Conservation (phyloP, 2,888 invertebrate species). For the Neoaliturus tenellus region DNA sequence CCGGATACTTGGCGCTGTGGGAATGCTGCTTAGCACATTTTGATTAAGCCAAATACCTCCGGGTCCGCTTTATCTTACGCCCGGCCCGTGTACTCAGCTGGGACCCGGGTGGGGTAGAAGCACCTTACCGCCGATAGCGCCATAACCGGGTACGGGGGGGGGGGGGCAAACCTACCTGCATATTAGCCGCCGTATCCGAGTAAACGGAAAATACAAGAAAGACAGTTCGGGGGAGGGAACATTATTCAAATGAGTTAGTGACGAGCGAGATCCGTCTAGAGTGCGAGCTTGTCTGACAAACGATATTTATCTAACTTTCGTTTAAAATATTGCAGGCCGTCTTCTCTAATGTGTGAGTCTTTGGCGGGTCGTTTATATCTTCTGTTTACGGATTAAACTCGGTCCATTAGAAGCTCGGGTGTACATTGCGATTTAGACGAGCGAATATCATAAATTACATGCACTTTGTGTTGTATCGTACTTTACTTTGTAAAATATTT, state of each 20-base stretch:
- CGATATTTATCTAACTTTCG: slow-evolving; percentile 44
- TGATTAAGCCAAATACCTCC: no score
- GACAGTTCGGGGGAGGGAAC: not conserved
- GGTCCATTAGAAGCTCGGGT: not conserved
- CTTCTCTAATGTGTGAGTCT: slow-evolving; percentile 12
- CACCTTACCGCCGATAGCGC: no score
- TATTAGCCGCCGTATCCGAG: not conserved
- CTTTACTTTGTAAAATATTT: no score
- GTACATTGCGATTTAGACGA: not conserved
- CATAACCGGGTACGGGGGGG: not conserved
- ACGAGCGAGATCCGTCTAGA: slow-evolving; percentile 19
- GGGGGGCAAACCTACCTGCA: not conserved
- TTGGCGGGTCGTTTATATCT: slow-evolving; percentile 19
- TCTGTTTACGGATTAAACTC: not conserved
- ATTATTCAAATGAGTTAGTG: slow-evolving; percentile 35
- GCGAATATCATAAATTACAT: no score
- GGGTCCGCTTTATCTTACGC: no score
- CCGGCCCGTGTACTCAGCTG: no score
- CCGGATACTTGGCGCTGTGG: no score
- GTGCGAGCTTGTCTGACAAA: slow-evolving; percentile 32
- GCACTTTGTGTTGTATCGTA: no score
- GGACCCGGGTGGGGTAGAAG: no score
- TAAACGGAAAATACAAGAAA: not conserved
- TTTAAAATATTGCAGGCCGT: slow-evolving; percentile 19
- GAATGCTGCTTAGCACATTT: no score